A percentile compares a stretch with the other conserved stretches of the same genome.
phyloP scores from a whole-genome alignment of 2,797 vertebrate species.

The Melanotaenia nigrans region DNA sequence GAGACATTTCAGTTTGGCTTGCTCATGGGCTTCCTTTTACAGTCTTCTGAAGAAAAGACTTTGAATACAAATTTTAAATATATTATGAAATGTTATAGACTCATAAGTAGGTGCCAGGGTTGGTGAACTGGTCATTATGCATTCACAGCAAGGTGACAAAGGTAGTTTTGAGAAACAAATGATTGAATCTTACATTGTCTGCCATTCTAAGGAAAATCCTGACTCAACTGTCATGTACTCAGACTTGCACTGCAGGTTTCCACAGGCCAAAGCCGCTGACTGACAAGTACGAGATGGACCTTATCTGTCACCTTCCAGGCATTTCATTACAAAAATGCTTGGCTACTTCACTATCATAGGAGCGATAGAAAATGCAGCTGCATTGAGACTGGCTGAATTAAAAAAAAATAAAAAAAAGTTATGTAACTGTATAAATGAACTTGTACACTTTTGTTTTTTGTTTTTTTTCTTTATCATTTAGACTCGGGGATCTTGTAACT shows the following conservation, averaged over 20 bases:
- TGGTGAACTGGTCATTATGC: constrained; percentile 43
- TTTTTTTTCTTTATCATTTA: constrained; percentile 50
- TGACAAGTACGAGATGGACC: constrained; percentile 62
- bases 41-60: not conserved
- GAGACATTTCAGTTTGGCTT: not conserved
- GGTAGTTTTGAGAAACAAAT: constrained; percentile 53
- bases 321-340: constrained; percentile 68
- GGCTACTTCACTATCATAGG: constrained; percentile 51
- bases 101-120: constrained; percentile 44
- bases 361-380: constrained; percentile 44
- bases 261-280: constrained; percentile 55
- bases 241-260: constrained; percentile 59
- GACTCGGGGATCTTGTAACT: constrained; percentile 31
- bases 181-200: constrained; percentile 57
- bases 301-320: constrained; percentile 73
- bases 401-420: constrained; percentile 29
- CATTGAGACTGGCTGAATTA: constrained; percentile 27
- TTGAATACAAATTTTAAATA: constrained; percentile 24
- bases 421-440: constrained; percentile 57
- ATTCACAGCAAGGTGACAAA: constrained; percentile 55
- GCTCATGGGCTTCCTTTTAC: not conserved
- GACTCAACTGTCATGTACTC: constrained; percentile 67
- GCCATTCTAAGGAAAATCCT: constrained; percentile 51
- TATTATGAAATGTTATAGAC: constrained; percentile 35
- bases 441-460: constrained; percentile 34